Evolutionary conservation across 2,888 invertebrate genomes (phyloP).

Genomic region (Phyto melanocephala): DNA sequence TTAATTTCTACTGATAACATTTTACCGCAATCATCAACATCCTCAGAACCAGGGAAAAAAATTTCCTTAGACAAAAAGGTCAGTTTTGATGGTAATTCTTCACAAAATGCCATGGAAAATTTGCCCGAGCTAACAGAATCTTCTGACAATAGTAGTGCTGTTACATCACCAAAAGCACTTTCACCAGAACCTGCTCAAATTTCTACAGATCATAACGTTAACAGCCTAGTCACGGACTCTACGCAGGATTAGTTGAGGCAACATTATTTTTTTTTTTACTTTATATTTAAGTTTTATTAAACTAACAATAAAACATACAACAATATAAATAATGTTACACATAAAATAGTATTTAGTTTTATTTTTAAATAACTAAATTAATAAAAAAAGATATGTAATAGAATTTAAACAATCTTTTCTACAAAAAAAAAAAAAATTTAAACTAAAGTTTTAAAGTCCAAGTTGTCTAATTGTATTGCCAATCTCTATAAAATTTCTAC

Average conservation of each 20-base stretch:
- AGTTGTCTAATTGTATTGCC: background rate
- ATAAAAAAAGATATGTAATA: too few species aligned
- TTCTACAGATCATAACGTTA: background rate
- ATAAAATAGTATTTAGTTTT: too few species aligned
- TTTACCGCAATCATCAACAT: constrained; percentile 42
- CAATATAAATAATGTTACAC: constrained; percentile 43
- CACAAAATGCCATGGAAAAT: constrained; percentile 62
- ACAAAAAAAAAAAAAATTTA: background rate
- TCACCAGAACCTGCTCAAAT: constrained; percentile 57
- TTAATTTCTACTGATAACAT: constrained; percentile 69
- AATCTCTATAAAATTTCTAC: background rate
- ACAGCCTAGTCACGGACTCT: too few species aligned
- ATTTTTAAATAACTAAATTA: too few species aligned
- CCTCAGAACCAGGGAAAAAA: constrained; percentile 34
- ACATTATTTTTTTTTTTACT: background rate
- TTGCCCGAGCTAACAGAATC: constrained; percentile 66
- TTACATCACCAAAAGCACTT: constrained; percentile 55
- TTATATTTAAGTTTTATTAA: constrained; percentile 40
- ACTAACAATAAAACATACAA: constrained; percentile 48
- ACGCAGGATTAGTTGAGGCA: background rate
- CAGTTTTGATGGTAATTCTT: constrained; percentile 67
- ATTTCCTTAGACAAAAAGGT: constrained; percentile 68
- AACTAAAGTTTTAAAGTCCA: too few species aligned
- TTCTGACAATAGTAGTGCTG: constrained; percentile 49
- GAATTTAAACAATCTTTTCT: background rate